Base-by-base conservation (phyloP, 1,140 invertebrate genomes). In the Cydia pomonella region DNA sequence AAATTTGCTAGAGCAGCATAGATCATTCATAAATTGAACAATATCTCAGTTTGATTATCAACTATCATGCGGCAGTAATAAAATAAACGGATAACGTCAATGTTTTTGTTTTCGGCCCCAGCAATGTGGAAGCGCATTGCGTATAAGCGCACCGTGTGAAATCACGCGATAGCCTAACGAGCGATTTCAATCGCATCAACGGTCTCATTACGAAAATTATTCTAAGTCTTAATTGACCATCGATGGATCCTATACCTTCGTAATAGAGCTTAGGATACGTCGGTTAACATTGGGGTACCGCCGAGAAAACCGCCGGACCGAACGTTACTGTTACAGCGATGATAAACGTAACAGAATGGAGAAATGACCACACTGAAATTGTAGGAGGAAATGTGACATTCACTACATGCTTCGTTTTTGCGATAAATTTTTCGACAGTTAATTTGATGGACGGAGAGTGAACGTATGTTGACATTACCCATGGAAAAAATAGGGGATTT, bases 161-260 rank as follows among this genome's bases (percentile, higher is more conserved):
- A 71, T 69, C 76, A 76, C 53, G 72, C 76, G 72, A 74, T 76
- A 71, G 69, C 33, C 75, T 76, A 73, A 62, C 47, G 66, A 76
- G 64, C 72, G 13, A 63, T 63, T 77, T 74, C 27, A 66, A 76
- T 44, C 44, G 16, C 47, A 27, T 41, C 76, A 63, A 33, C 73
- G 27, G 64, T 33, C 73, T 62, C 23, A 76, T 77, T 74, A 47
- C 73, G 66, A 66, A 62, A 74, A 74, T 64, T 12, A 23, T 74
- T 33, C 12, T 41, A 41, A 41, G 38, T 12, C 29, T 29, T 33
- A 7, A 13, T 41, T 44, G 41, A 44, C 41, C 41, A 44, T 44
- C 41, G 41, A 13, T 44, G 41, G 41, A 44, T 16, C 3, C 3
- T 16, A 44, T 44, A 13, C 41, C 12, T 44, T 44, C 16, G 41